Percentiles rank a stretch among this genome's conserved stretches.
phyloP scores from a whole-genome alignment of 2,113 vertebrate species.

The Ophiodon elongatus region DNA sequence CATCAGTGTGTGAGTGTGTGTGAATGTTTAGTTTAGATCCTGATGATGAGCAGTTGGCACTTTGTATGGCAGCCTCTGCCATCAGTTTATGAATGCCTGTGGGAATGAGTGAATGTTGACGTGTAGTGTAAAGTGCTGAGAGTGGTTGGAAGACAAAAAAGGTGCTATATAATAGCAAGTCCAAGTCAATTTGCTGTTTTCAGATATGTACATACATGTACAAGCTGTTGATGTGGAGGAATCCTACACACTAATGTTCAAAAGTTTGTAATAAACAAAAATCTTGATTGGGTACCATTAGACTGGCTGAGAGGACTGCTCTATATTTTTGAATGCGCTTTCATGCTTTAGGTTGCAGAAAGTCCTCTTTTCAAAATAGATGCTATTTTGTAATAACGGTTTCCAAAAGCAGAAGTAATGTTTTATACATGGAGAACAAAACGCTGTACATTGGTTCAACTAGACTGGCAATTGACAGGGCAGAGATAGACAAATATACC shows the following conservation, averaged over 20 bases:
- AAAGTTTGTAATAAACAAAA: background rate
- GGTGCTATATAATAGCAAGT: background rate
- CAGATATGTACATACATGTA: background rate
- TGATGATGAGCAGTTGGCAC: background rate
- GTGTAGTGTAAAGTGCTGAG: background rate
- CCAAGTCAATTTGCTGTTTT: background rate
- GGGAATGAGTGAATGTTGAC: background rate
- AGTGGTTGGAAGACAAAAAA: background rate
- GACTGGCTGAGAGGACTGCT: background rate
- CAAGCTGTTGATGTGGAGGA: slow-evolving; percentile 1
- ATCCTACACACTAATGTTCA: background rate
- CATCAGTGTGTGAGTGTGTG: too few relatives aligned
- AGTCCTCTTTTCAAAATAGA: background rate
- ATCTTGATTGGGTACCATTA: background rate
- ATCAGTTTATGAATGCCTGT: background rate
- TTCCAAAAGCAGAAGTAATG: background rate
- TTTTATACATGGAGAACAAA: background rate
- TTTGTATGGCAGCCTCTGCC: background rate
- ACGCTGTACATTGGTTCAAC: background rate
- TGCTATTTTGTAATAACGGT: background rate
- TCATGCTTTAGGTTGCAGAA: background rate
- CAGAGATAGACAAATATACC: background rate
- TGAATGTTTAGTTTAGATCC: background rate
- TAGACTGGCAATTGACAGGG: background rate
- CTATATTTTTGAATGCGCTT: background rate